Conservation (phyloP, 2,888 invertebrate species). For the Apamea sordens region DNA sequence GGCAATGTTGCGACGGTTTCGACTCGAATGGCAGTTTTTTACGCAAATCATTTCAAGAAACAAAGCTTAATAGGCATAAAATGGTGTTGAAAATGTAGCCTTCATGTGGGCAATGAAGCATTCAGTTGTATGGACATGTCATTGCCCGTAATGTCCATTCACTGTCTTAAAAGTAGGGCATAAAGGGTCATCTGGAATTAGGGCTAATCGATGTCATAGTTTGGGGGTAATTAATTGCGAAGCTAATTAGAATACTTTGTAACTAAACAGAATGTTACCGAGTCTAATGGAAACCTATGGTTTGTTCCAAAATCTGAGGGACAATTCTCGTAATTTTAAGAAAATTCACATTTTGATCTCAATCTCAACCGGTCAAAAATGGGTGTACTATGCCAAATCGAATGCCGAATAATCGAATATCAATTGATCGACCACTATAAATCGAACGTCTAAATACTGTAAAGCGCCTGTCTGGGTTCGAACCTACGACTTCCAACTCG, state of each 20-base stretch:
- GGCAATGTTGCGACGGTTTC: constrained; percentile 60
- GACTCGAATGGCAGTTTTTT: constrained; percentile 68
- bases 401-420: too few species aligned
- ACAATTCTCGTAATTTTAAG: neutral
- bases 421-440: too few species aligned
- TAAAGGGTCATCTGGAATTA: constrained; percentile 13
- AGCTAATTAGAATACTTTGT: constrained; percentile 5
- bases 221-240: constrained; percentile 11
- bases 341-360: neutral
- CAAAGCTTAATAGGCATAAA: constrained; percentile 58
- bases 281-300: neutral
- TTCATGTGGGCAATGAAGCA: constrained; percentile 58
- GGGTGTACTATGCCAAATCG: too few species aligned
- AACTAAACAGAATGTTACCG: neutral
- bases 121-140: constrained; percentile 50
- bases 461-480: too few species aligned
- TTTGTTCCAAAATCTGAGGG: neutral
- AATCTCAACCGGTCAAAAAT: neutral
- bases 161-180: constrained; percentile 24
- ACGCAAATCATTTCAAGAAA: constrained; percentile 62
- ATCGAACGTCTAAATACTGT: too few species aligned
- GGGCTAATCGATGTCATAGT: constrained; percentile 29
- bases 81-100: constrained; percentile 63
- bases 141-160: constrained; percentile 40
- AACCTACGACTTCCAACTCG: too few species aligned